A percentile compares a stretch with the other conserved stretches of the same genome.
Evolutionary conservation across 2,797 vertebrate species (phyloP).

Genomic region (Eidolon dupreanum): DNA sequence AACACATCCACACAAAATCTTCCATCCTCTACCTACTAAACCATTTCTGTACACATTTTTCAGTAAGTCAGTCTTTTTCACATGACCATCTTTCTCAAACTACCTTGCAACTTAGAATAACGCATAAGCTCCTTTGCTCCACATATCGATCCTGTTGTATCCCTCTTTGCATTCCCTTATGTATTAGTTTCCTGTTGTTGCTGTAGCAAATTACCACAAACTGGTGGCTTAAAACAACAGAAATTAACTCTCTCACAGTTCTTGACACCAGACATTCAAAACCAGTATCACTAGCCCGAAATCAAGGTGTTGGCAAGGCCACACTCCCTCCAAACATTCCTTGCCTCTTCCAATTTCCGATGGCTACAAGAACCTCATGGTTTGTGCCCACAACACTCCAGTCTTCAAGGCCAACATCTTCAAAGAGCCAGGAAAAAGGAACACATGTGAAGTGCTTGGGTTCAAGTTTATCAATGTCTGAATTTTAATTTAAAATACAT

Average conservation of each 20-base stretch:
- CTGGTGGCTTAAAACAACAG: neutral
- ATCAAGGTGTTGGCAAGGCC: neutral
- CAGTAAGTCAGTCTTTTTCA: neutral
- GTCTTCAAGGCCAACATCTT: neutral
- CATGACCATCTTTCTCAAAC: neutral
- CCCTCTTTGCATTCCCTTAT: neutral
- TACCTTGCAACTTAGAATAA: too few species aligned
- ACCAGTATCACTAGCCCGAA: neutral
- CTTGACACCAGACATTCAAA: neutral
- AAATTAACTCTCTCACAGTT: neutral
- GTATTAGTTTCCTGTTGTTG: neutral
- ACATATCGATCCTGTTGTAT: rapidly evolving
- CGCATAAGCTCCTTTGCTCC: neutral
- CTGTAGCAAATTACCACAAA: neutral
- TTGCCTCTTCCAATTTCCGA: neutral
- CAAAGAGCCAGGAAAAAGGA: neutral
- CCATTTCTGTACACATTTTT: neutral
- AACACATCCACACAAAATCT: neutral
- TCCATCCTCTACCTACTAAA: neutral
- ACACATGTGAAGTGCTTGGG: neutral
- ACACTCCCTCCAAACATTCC: neutral
- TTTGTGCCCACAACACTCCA: neutral
- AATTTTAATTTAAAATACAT: neutral
- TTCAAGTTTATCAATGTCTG: neutral
- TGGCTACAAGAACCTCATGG: neutral